Evolutionary conservation across 2,888 invertebrate genomes (phyloP).

Genomic region (Drosophila multiciliata): DNA sequence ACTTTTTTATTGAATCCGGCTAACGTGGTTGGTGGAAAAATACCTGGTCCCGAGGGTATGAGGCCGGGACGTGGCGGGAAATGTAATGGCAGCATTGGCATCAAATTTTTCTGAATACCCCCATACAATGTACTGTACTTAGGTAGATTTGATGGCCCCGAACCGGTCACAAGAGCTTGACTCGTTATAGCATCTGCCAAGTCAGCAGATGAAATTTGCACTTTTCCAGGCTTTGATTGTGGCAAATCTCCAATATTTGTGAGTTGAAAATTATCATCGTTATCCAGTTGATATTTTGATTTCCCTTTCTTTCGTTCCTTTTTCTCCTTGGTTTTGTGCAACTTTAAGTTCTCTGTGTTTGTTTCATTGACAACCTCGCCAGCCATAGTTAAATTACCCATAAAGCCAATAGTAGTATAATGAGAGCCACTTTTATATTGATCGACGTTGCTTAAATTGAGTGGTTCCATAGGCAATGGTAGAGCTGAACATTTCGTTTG

Average conservation of each 20-base stretch:
- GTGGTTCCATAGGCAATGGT: slow-evolving; percentile 42
- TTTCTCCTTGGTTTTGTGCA: slow-evolving; percentile 60
- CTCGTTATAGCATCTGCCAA: slow-evolving; percentile 1
- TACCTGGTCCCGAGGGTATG: slow-evolving; percentile 85
- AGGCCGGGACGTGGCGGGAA: slow-evolving; percentile 86
- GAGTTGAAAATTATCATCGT: background rate
- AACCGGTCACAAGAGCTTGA: background rate
- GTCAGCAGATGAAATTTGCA: slow-evolving; percentile 3
- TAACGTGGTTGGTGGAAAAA: slow-evolving; percentile 84
- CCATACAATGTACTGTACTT: slow-evolving; percentile 18
- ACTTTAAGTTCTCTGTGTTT: slow-evolving; percentile 7
- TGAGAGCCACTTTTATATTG: slow-evolving; percentile 17
- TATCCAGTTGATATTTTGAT: slow-evolving; percentile 32
- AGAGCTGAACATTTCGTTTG: background rate
- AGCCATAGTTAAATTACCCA: background rate
- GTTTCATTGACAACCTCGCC: background rate
- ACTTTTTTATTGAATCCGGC: slow-evolving; percentile 52
- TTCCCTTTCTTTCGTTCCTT: slow-evolving; percentile 77
- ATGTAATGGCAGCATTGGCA: slow-evolving; percentile 80
- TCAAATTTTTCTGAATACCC: slow-evolving; percentile 71
- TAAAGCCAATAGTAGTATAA: background rate
- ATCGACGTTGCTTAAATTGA: slow-evolving; percentile 49
- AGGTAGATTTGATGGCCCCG: background rate
- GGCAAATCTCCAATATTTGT: background rate
- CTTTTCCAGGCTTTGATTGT: background rate